phyloP scores from a whole-genome alignment of 2,113 vertebrate genomes.

The Larimichthys crocea region DNA sequence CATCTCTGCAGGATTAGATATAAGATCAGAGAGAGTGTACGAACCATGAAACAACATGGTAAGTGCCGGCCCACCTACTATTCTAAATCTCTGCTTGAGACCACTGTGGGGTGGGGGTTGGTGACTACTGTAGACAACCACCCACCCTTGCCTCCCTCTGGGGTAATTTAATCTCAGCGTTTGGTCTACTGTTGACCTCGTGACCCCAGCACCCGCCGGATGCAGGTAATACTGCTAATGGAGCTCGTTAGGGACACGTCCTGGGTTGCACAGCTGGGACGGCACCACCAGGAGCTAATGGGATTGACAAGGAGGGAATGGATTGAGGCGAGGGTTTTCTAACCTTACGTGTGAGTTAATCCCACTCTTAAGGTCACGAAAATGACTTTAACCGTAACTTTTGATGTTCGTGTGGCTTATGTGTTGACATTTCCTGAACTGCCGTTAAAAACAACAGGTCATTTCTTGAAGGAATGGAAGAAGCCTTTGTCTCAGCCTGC shows the following conservation, averaged over 20 bases:
- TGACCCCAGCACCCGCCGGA: slow-evolving; percentile 74
- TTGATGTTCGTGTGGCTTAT: background rate
- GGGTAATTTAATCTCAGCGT: slow-evolving; percentile 83
- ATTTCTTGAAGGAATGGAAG: background rate
- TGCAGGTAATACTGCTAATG: slow-evolving; percentile 84
- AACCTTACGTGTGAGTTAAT: slow-evolving; percentile 49
- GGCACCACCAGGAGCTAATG: slow-evolving; percentile 63
- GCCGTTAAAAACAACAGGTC: background rate
- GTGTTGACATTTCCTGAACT: slow-evolving; percentile 47
- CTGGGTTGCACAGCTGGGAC: slow-evolving; percentile 73
- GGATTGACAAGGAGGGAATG: slow-evolving; percentile 72
- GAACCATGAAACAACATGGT: slow-evolving; percentile 34
- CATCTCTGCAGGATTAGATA: slow-evolving; percentile 28
- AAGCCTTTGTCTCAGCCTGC: slow-evolving; percentile 4
- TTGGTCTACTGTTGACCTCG: slow-evolving; percentile 75
- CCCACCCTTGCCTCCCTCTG: slow-evolving; percentile 52
- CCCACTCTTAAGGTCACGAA: slow-evolving; percentile 32
- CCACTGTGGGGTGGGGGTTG: background rate
- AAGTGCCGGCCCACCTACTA: slow-evolving; percentile 43
- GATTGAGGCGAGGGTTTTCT: slow-evolving; percentile 15
- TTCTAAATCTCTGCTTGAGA: slow-evolving; percentile 52
- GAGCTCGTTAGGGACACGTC: slow-evolving; percentile 80
- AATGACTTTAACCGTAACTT: slow-evolving; percentile 41
- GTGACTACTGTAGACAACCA: slow-evolving; percentile 44
- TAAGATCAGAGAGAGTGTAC: slow-evolving; percentile 39